These are phyloP conservation scores for Lasioglossum malachurum DNA, from an alignment of 2,888 invertebrate genomes.

Conservation along the genomic window DNA sequence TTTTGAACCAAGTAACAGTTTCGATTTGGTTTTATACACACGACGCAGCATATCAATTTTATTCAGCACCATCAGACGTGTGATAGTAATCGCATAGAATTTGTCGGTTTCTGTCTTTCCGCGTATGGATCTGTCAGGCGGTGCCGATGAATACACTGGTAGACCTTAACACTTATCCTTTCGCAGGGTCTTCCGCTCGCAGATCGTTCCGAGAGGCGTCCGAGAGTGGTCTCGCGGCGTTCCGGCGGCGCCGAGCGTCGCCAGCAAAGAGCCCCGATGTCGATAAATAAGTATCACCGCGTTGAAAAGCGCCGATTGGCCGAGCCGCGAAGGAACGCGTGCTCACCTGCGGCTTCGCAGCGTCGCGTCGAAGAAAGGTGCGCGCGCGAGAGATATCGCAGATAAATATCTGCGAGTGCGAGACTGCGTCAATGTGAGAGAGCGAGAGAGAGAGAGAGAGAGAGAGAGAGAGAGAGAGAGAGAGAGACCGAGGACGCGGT, in stretches of 20 bases:
- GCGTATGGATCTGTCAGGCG: not conserved
- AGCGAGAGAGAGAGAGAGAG: not conserved
- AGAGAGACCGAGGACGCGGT: constrained; percentile 15
- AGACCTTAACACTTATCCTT: not conserved
- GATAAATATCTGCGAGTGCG: constrained; percentile 56
- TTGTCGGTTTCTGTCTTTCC: not conserved
- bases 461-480: not conserved
- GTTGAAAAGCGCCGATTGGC: constrained; percentile 62
- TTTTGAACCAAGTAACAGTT: too few relatives aligned
- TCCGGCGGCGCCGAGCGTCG: constrained; percentile 9
- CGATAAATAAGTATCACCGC: constrained; percentile 62
- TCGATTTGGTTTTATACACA: too few relatives aligned
- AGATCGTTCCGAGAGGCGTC: not conserved
- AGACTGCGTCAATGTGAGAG: not conserved
- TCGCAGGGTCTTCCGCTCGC: not conserved
- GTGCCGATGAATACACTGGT: not conserved
- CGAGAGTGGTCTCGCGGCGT: not conserved
- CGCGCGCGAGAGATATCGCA: constrained; percentile 52
- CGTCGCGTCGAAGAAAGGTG: constrained; percentile 50
- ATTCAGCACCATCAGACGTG: not conserved
- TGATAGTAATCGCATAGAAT: not conserved
- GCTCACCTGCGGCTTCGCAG: constrained; percentile 60
- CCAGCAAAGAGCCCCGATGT: constrained; percentile 23
- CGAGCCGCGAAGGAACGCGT: constrained; percentile 30
- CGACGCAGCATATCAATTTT: not conserved